Evolutionary conservation across 2,113 vertebrate genomes (phyloP).

Genomic region (Clarias batrachus): DNA sequence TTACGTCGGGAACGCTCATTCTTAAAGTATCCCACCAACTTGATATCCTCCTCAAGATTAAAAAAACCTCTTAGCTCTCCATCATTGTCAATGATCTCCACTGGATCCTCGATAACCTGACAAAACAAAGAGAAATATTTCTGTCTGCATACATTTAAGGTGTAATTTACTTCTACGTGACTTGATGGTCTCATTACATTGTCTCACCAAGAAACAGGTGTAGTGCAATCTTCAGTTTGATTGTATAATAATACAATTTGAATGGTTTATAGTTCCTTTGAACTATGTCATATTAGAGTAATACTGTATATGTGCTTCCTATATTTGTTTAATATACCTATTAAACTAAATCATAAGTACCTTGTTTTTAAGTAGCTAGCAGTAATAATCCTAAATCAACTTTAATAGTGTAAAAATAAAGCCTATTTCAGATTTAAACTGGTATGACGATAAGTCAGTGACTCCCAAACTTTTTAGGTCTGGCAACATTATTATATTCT

Average conservation of each 20-base stretch:
- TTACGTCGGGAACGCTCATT: conserved; percentile 82
- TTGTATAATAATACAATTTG: not conserved
- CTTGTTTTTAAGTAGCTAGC: not conserved
- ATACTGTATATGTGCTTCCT: not conserved
- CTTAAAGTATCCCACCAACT: conserved; percentile 89
- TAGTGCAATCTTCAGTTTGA: not conserved
- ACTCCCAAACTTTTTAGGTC: too few relatives aligned
- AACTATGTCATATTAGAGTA: not conserved
- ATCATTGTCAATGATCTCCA: conserved; percentile 86
- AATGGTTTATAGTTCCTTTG: not conserved
- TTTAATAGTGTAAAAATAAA: not conserved
- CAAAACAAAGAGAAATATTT: not conserved
- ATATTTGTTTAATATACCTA: not conserved
- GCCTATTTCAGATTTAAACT: too few relatives aligned
- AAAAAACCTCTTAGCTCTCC: conserved; percentile 84
- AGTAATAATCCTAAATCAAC: not conserved
- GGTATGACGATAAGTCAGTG: too few relatives aligned
- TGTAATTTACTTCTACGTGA: not conserved
- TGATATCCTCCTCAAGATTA: conserved; percentile 86
- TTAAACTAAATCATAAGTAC: not conserved
- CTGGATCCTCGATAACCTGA: conserved; percentile 81
- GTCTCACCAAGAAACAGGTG: not conserved
- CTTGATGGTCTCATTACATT: not conserved
- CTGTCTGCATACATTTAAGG: not conserved
- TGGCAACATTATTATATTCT: too few relatives aligned